Conservation (phyloP, 2,113 vertebrate genomes). For the Tragulus kanchil region DNA sequence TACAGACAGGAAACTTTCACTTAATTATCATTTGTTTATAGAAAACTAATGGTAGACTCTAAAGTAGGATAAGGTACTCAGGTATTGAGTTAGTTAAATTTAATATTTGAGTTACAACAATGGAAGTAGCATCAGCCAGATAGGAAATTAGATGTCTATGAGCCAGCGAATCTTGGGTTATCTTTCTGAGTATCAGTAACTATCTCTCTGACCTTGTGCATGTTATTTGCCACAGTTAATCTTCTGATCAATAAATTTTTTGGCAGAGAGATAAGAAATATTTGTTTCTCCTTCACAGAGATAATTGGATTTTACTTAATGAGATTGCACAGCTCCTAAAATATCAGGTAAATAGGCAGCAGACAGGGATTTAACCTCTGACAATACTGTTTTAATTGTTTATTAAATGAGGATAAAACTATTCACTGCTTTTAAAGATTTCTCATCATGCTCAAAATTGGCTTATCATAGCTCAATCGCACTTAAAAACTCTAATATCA, state of each 20-base stretch:
- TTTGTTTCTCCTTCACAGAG: slow-evolving; percentile 13
- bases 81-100: not conserved
- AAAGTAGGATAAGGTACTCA: not conserved
- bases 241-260: slow-evolving; percentile 41
- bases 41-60: not conserved
- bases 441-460: not conserved
- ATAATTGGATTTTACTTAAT: slow-evolving; percentile 59
- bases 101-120: not conserved
- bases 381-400: slow-evolving; percentile 47
- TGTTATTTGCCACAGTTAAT: not conserved
- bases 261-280: slow-evolving; percentile 47
- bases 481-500: not conserved
- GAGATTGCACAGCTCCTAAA: not conserved
- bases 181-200: slow-evolving; percentile 17
- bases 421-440: not conserved
- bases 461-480: not conserved
- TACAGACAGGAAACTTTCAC: not conserved
- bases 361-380: slow-evolving; percentile 16
- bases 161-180: not conserved
- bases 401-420: not conserved
- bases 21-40: not conserved
- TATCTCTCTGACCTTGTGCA: not conserved
- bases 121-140: not conserved
- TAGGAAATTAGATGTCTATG: not conserved
- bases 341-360: not conserved